Evolutionary conservation across 2,888 invertebrate genomes (phyloP).

Genomic region (Blera fallax): DNA sequence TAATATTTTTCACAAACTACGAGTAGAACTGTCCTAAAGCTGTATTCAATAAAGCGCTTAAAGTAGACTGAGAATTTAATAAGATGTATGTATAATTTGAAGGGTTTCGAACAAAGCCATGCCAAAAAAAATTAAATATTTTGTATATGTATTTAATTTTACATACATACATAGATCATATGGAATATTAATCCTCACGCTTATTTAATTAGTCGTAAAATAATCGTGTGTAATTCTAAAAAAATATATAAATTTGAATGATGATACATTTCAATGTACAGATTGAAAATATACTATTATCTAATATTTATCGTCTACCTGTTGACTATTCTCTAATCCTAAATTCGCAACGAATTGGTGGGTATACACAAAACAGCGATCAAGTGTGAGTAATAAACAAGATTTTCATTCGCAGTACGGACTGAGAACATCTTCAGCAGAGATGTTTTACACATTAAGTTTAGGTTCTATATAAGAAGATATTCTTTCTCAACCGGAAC

Average conservation of each 20-base stretch:
- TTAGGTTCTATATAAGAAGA: conserved; percentile 62
- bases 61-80: too few species aligned
- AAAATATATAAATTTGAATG: conserved; percentile 22
- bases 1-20: too few species aligned
- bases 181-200: too few species aligned
- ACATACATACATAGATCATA: too few species aligned
- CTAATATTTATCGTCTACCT: conserved; percentile 40
- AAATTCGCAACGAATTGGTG: conserved; percentile 18
- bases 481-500: conserved; percentile 29
- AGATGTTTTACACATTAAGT: conserved; percentile 1
- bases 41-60: too few species aligned
- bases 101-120: too few species aligned
- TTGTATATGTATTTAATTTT: too few species aligned
- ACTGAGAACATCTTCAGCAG: conserved; percentile 48
- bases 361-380: conserved; percentile 32
- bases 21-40: too few species aligned
- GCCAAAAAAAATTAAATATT: too few species aligned
- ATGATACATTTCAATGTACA: conserved; percentile 16
- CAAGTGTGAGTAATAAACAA: conserved; percentile 65
- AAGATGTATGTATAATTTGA: too few species aligned
- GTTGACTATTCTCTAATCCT: conserved; percentile 12
- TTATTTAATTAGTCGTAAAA: background rate
- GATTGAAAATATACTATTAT: conserved; percentile 37
- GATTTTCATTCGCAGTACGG: conserved; percentile 40
- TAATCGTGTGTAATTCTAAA: background rate